phyloP scores from a whole-genome alignment of 1,140 invertebrate species.

The Leptestheria dahalacensis region DNA sequence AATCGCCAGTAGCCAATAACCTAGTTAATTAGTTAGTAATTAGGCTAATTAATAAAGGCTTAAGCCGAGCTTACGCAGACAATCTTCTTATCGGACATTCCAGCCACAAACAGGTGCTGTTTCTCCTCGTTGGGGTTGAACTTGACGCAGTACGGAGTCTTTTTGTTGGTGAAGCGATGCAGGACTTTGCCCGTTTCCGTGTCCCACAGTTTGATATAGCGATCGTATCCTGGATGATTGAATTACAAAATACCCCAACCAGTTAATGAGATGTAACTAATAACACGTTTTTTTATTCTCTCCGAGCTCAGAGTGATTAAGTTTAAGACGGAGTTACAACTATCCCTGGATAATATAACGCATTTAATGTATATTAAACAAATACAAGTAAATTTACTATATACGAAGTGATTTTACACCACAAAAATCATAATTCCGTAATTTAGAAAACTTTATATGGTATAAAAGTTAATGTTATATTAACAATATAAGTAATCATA shows the following conservation, averaged over 20 bases:
- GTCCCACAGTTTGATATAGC: slow-evolving; percentile 97
- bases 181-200: slow-evolving; percentile 91
- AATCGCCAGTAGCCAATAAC: too few relatives aligned
- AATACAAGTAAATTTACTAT: too few relatives aligned
- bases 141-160: slow-evolving; percentile 94
- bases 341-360: too few relatives aligned
- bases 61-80: slow-evolving; percentile 92
- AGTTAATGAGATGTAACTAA: slow-evolving; percentile 4
- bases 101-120: slow-evolving; percentile 93
- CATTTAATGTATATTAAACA: too few relatives aligned
- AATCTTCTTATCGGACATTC: slow-evolving; percentile 98
- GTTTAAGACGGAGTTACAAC: too few relatives aligned
- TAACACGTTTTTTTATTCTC: slow-evolving; percentile 13
- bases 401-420: too few relatives aligned
- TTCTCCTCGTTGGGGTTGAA: slow-evolving; percentile 96
- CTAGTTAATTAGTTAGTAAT: too few relatives aligned
- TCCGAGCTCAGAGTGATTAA: too few relatives aligned
- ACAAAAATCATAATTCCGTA: too few relatives aligned
- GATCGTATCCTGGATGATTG: slow-evolving; percentile 50
- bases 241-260: slow-evolving; percentile 1
- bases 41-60: slow-evolving; percentile 24
- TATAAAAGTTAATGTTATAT: too few relatives aligned
- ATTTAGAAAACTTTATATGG: too few relatives aligned
- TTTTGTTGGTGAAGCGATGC: slow-evolving; percentile 80
- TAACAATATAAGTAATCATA: too few relatives aligned